Percentiles rank a stretch among this genome's conserved stretches.
Conservation (phyloP, 2,888 invertebrate species). For the Cerastoderma edule region DNA sequence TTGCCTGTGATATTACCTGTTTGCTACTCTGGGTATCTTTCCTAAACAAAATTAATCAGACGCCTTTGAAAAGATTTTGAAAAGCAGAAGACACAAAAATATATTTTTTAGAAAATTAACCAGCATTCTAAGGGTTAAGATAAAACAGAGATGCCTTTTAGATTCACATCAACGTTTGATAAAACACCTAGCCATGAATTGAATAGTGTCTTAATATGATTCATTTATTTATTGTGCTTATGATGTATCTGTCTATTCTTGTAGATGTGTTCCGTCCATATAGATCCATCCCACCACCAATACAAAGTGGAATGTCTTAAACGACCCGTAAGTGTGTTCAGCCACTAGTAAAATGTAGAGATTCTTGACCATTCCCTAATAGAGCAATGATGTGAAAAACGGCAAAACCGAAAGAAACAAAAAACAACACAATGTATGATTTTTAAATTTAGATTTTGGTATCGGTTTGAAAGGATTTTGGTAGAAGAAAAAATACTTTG, state of each 20-base stretch:
- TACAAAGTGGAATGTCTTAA: conserved; percentile 13
- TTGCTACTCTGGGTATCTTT: too few relatives aligned
- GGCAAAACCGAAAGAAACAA: not conserved
- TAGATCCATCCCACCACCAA: not conserved
- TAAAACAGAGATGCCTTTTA: not conserved
- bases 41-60: too few relatives aligned
- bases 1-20: too few relatives aligned
- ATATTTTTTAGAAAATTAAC: too few relatives aligned
- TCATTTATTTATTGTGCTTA: not conserved
- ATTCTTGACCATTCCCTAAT: not conserved
- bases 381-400: not conserved
- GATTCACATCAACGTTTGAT: not conserved
- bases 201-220: not conserved
- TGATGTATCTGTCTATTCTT: not conserved
- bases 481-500: too few relatives aligned
- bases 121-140: not conserved
- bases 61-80: too few relatives aligned
- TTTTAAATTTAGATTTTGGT: too few relatives aligned
- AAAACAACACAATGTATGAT: not conserved
- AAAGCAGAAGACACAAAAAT: too few relatives aligned
- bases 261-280: conserved; percentile 11
- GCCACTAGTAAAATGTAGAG: not conserved
- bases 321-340: not conserved
- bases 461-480: too few relatives aligned
- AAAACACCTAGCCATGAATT: not conserved